These are phyloP conservation scores for Drosophila grimshawi DNA, from an alignment of 1,140 invertebrate genomes.

Conservation along the genomic window DNA sequence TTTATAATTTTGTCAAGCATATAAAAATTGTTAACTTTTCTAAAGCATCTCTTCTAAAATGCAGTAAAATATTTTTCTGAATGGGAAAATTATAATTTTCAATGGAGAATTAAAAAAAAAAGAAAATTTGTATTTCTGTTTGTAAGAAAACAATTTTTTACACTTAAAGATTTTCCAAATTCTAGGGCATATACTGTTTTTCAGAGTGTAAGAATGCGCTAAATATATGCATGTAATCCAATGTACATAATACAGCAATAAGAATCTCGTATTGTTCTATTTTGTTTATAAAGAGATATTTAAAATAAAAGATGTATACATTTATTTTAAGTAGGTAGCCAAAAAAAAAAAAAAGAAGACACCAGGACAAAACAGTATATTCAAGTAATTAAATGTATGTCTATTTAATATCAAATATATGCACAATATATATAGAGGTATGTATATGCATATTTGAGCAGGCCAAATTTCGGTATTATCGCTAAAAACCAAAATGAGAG, in stretches of 20 bases:
- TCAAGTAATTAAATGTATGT: slow-evolving; percentile 20
- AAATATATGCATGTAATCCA: neutral
- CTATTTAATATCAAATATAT: slow-evolving; percentile 15
- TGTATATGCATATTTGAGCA: slow-evolving; percentile 17
- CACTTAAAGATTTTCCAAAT: too few relatives aligned
- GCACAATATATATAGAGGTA: slow-evolving; percentile 7
- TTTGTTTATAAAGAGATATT: neutral
- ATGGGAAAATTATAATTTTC: too few relatives aligned
- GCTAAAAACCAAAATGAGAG: slow-evolving; percentile 53
- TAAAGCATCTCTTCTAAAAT: too few relatives aligned
- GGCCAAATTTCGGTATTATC: slow-evolving; percentile 45
- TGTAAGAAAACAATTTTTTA: too few relatives aligned
- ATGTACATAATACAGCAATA: neutral
- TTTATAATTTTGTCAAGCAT: too few relatives aligned
- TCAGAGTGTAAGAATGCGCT: too few relatives aligned
- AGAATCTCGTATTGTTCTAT: neutral
- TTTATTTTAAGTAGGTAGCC: slow-evolving; percentile 27
- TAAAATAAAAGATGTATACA: neutral
- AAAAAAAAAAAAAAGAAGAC: neutral
- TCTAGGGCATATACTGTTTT: too few relatives aligned
- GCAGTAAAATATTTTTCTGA: too few relatives aligned
- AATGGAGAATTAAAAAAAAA: too few relatives aligned
- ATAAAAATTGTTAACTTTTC: too few relatives aligned
- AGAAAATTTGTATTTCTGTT: too few relatives aligned
- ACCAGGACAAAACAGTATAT: neutral